Conservation (phyloP, 2,113 vertebrate species). For the Picathartes gymnocephalus region DNA sequence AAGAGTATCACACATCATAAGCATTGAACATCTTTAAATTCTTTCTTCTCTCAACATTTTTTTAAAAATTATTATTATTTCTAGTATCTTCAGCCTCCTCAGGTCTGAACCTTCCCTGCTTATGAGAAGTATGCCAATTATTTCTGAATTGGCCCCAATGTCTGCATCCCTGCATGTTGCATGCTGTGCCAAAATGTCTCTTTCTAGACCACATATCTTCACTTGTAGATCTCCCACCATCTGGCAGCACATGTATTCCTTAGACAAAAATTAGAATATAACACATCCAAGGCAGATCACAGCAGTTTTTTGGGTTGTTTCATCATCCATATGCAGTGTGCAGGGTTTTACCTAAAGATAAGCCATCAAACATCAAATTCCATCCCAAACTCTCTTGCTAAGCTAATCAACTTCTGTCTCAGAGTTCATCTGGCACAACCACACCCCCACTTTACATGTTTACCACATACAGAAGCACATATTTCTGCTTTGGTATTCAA, state of each 20-base stretch:
- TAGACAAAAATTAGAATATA: neutral
- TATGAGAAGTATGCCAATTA: neutral
- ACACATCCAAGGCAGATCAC: neutral
- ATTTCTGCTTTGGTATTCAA: neutral
- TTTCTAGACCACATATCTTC: neutral
- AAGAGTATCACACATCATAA: neutral
- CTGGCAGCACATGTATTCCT: neutral
- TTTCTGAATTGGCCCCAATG: neutral
- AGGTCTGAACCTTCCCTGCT: neutral
- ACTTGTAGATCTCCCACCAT: neutral
- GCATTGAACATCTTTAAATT: fast-evolving
- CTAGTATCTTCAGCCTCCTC: neutral
- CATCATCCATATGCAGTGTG: neutral
- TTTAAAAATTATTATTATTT: neutral
- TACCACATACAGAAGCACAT: neutral
- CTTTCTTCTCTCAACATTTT: neutral
- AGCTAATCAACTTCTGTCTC: neutral
- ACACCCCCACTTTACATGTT: neutral
- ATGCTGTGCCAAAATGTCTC: neutral
- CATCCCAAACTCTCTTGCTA: neutral
- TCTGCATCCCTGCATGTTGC: neutral
- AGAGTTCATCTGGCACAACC: neutral
- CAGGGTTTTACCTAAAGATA: neutral
- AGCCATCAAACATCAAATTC: neutral
- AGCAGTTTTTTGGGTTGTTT: neutral